Evolutionary conservation across 1,140 invertebrate genomes (phyloP), one percentile per base, ranked within the genome.

Genomic region (Drosophila cardini): DNA sequence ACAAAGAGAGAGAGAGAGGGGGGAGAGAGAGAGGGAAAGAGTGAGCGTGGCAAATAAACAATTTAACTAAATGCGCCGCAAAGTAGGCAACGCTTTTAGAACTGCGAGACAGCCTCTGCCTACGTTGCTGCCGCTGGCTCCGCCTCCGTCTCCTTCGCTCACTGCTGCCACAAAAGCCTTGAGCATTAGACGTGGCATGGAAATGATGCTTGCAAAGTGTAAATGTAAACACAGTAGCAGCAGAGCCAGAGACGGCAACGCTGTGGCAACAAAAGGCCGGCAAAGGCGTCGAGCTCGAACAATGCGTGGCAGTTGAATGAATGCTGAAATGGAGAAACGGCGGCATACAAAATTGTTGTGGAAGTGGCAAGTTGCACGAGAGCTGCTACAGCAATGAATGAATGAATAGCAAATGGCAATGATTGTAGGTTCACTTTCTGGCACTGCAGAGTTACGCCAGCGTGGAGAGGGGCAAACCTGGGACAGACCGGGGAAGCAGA

Each of bases 11-110:
- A 26, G 21, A 32, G 64, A 30, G 18, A 32, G 78, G 42, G 64
- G 70, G 16, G 15, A 40, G 70, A 72, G 13, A 6, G 48, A 18
- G n/a, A n/a, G 42, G 64, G 70, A n/a, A 13, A 40, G 70, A 68
- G 13, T 3, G 50, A 21, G 67, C 2, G 26, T 5, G 16, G 73
- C 77, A 89, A 87, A 87, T 89, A 89, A 89, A 89, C 84, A 89
- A 90, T 89, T 89, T 84, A 89, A 84, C 80, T 89, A 89, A 89
- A 89, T 89, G 84, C 84, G 77, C 84, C 83, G 72, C 83, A 87
- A 87, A 87, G 84, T 87, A 82, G 83, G 84, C 83, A 87, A 73
- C 74, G 69, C 50, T 32, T 70, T 75, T 52, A 57, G 63, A 60
- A 40, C 61, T 60, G 32, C 72, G n/a, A 48, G 63, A 38, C 30